These are phyloP conservation scores for Microtus montanus DNA, from an alignment of 2,113 vertebrate species.

Conservation along the genomic window DNA sequence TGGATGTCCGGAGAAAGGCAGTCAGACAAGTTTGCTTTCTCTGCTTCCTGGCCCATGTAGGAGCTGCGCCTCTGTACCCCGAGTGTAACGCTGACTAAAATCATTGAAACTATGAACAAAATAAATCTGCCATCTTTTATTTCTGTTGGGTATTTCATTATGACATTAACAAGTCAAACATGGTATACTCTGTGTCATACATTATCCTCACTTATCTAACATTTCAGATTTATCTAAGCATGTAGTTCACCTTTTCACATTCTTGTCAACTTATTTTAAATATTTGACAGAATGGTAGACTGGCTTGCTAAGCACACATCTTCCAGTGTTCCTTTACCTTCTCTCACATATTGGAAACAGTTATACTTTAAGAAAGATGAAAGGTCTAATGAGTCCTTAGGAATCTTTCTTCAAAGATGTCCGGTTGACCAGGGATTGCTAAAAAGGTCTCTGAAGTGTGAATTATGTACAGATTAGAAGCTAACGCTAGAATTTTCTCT, in stretches of 20 bases:
- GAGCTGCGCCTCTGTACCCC: not conserved
- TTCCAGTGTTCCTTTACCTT: not conserved
- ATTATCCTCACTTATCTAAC: not conserved
- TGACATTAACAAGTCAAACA: not conserved
- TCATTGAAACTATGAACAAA: not conserved
- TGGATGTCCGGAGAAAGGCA: not conserved
- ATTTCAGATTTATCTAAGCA: conserved; percentile 14
- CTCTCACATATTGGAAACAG: conserved; percentile 18
- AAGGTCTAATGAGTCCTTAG: conserved; percentile 58
- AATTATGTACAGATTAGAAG: conserved; percentile 77
- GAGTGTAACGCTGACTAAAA: not conserved
- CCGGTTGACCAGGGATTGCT: conserved; percentile 50
- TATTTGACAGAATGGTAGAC: conserved; percentile 6
- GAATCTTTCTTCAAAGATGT: conserved; percentile 64
- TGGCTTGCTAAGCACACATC: conserved; percentile 32
- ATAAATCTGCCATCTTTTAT: not conserved
- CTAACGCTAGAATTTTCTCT: conserved; percentile 44
- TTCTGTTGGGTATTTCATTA: not conserved
- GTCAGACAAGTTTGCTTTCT: not conserved
- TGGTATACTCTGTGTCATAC: not conserved
- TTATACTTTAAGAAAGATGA: conserved; percentile 55
- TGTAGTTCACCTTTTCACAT: not conserved
- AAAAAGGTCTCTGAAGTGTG: conserved; percentile 64
- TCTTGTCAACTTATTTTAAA: conserved; percentile 12
- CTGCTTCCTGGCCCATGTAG: not conserved